Base-by-base conservation (phyloP, 2,888 invertebrate species). In the Stenodera caucasica region DNA sequence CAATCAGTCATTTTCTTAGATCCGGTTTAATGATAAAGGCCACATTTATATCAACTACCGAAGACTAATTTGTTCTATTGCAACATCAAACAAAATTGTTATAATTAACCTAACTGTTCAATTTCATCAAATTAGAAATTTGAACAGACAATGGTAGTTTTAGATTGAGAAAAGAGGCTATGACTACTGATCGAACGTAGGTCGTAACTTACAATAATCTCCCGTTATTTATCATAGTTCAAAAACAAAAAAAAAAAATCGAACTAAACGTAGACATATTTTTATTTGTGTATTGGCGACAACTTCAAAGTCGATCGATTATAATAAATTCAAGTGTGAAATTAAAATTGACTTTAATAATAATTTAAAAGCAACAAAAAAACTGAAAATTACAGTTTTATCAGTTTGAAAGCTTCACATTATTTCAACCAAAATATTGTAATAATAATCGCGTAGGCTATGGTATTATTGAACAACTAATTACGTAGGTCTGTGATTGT, bases 271-370 rank as follows among this genome's bases (percentile, higher is more conserved):
- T n/a, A n/a, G n/a, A n/a, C n/a, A n/a, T n/a, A n/a, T n/a, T 26
- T 26, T 7, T 5, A 5, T 26, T 26, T 26, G 7, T 26, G 7
- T 12, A 45, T 45, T 45, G 45, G 45, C 45, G 45, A 45, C 45
- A 45, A 45, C 45, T 45, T 45, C 18, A 45, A 45, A 45, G 45
- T 37, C 15, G 37, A 37, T 50, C 57, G 49, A 49, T 63, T 60
- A 55, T 63, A 32, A 51, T 35, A 63, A 53, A 55, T 57, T 51
- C 57, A 57, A 33, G 63, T 63, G 63, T 63, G 63, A 63, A 63
- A 63, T 63, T 63, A 63, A 63, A 63, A 63, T 59, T 60, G 52
- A 57, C 60, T 57, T 60, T 57, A 63, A 59, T 54, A 57, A n/a
- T n/a, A n/a, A n/a, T n/a, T n/a, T n/a, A n/a, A n/a, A n/a, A 26